phyloP scores from a whole-genome alignment of 1,140 invertebrate species.

The Vanessa atalanta region DNA sequence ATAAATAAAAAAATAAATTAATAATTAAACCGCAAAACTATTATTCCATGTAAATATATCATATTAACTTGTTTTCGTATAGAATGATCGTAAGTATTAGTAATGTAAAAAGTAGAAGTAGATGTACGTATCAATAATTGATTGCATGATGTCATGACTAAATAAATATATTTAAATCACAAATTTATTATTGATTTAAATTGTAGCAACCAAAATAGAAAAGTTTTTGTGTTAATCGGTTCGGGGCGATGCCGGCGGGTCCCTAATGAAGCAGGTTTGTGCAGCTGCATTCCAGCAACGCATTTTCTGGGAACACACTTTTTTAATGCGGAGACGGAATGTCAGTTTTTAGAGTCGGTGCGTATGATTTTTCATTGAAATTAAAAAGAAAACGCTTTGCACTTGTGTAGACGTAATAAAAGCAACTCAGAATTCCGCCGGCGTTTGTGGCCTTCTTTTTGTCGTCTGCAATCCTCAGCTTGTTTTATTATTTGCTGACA shows the following conservation, averaged over 20 bases:
- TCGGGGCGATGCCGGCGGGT: slow-evolving; percentile 39
- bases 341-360: slow-evolving; percentile 60
- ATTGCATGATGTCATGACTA: neutral
- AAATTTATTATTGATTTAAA: neutral
- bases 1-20: slow-evolving; percentile 10
- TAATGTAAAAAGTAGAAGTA: too few relatives aligned
- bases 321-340: slow-evolving; percentile 63
- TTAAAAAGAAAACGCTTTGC: slow-evolving; percentile 66
- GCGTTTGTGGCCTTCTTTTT: slow-evolving; percentile 57
- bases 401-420: slow-evolving; percentile 56
- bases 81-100: neutral
- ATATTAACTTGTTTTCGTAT: slow-evolving; percentile 17
- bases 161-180: neutral
- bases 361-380: slow-evolving; percentile 76
- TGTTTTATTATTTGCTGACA: slow-evolving; percentile 60
- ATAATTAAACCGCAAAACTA: slow-evolving; percentile 29
- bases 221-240: slow-evolving; percentile 32
- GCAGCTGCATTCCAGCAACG: slow-evolving; percentile 64
- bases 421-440: slow-evolving; percentile 53
- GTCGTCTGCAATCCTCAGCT: slow-evolving; percentile 54
- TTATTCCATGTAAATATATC: neutral
- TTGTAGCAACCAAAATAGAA: neutral
- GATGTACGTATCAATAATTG: neutral
- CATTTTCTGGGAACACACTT: slow-evolving; percentile 74
- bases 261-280: slow-evolving; percentile 62